These are phyloP conservation scores for Trialeurodes vaporariorum DNA, from an alignment of 1,140 invertebrate genomes.

Conservation along the genomic window DNA sequence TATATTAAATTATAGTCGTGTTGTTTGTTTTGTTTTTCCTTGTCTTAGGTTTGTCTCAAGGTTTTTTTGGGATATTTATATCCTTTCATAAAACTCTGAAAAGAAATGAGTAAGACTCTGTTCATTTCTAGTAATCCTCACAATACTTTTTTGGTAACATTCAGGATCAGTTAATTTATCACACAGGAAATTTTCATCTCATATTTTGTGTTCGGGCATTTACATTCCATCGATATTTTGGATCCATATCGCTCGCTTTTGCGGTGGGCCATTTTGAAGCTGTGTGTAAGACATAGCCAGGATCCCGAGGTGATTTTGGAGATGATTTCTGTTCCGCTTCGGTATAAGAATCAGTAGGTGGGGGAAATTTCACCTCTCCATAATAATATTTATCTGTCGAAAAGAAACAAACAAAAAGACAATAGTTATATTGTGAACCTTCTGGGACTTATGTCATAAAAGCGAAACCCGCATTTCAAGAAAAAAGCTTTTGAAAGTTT, in stretches of 20 bases:
- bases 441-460: background rate
- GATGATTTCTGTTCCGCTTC: background rate
- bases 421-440: constrained; percentile 5
- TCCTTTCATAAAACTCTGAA: no score
- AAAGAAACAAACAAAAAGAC: background rate
- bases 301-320: constrained; percentile 16
- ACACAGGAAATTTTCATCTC: no score
- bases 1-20: no score
- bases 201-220: background rate
- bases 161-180: no score
- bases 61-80: no score
- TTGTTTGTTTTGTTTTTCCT: no score
- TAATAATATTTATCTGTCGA: constrained; percentile 1
- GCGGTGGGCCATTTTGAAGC: constrained; percentile 18
- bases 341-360: background rate
- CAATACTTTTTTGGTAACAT: no score
- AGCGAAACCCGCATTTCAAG: no score
- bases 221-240: background rate
- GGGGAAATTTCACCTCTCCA: background rate
- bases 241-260: background rate
- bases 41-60: no score
- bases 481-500: no score
- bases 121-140: no score
- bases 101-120: no score
- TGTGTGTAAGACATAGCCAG: constrained; percentile 21